phyloP scores from a whole-genome alignment of 1,140 invertebrate genomes.

The Neoseiulus cucumeris region DNA sequence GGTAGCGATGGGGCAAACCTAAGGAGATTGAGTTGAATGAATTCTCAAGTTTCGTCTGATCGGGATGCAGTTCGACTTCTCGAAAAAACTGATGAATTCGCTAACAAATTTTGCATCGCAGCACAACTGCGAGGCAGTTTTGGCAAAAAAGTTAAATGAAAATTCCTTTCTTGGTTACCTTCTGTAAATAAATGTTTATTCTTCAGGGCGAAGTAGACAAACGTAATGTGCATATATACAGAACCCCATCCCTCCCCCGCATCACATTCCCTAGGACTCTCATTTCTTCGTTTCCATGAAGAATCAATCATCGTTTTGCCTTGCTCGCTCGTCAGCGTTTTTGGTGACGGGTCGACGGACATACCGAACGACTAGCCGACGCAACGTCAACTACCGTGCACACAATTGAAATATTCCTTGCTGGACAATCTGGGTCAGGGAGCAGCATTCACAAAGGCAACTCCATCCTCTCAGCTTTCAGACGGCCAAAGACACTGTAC shows the following conservation, averaged over 20 bases:
- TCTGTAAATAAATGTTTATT: slow-evolving; percentile 10
- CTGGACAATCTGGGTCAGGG: not conserved
- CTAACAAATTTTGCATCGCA: no score
- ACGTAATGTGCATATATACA: slow-evolving; percentile 14
- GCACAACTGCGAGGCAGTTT: no score
- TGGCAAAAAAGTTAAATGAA: no score
- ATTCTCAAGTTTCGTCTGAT: no score
- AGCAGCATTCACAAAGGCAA: not conserved
- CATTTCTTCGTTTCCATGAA: not conserved
- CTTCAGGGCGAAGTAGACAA: slow-evolving; percentile 10
- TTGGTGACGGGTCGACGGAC: not conserved
- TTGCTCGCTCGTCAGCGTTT: not conserved
- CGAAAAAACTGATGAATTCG: no score
- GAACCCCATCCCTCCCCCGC: slow-evolving; percentile 5
- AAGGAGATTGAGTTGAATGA: no score
- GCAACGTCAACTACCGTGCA: no score
- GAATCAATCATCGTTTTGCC: not conserved
- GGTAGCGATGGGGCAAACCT: no score
- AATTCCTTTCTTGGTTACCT: no score
- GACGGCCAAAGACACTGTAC: slow-evolving; percentile 2
- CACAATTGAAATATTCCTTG: not conserved
- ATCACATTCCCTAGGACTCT: not conserved
- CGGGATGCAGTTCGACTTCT: no score
- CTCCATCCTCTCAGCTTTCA: not conserved
- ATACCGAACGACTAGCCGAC: no score